Conservation (phyloP, 2,113 vertebrate species). For the Oophaga pumilio region DNA sequence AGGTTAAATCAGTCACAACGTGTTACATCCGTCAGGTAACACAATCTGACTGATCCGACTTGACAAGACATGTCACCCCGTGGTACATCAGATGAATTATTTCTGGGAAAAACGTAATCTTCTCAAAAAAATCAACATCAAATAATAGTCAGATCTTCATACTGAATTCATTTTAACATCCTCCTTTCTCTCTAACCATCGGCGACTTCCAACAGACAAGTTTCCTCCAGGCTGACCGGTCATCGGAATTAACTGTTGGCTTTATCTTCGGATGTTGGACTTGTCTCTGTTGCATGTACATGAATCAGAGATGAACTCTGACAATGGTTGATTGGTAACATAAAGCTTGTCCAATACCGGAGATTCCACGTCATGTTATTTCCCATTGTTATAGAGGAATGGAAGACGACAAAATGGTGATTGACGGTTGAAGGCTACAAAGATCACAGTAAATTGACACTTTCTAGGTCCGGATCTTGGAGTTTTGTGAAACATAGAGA, state of each 20-base stretch:
- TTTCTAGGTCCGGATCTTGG: neutral
- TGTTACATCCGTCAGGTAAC: neutral
- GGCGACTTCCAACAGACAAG: too few relatives aligned
- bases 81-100: neutral
- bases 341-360: neutral
- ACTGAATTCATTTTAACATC: neutral
- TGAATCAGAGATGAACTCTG: neutral
- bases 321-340: conserved; percentile 4
- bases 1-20: conserved; percentile 13
- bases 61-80: conserved; percentile 46
- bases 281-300: neutral
- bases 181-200: neutral
- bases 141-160: conserved; percentile 20
- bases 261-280: neutral
- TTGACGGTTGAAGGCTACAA: neutral
- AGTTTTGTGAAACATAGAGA: too few relatives aligned
- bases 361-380: conserved; percentile 5
- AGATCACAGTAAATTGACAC: neutral
- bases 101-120: conserved; percentile 8
- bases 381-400: neutral
- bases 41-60: neutral
- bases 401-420: neutral
- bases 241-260: neutral
- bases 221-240: neutral
- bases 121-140: conserved; percentile 41